Evolutionary conservation across 2,888 invertebrate species (phyloP), one percentile per base, ranked within the genome.

Genomic region (Chrysolina americana): DNA sequence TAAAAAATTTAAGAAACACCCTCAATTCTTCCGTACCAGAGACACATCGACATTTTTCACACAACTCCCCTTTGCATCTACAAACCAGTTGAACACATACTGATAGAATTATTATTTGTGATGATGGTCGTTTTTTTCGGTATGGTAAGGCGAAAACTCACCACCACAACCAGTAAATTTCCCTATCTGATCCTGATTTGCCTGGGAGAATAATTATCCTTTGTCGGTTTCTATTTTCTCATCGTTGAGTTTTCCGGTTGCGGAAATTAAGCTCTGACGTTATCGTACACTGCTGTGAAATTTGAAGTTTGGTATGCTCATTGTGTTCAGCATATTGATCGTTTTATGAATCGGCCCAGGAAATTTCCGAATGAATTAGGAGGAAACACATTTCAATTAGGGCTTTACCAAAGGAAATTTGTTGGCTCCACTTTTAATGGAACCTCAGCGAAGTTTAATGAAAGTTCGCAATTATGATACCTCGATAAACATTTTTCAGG

Each of bases 161-260:
- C 36, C 36, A 36, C 36, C 36, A 36, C 4, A n/a, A n/a, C n/a
- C n/a, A n/a, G n/a, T 36, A 11, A 19, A 21, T 59, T 17, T 59
- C 28, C 15, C 17, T n/a, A 15, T 21, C 47, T 15, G n/a, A 47
- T n/a, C 47, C n/a, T n/a, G 47, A 47, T 15, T n/a, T n/a, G 15
- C 13, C 4, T n/a, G 47, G 15, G 10, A 8, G n/a, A 47, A 15
- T 13, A 47, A 47, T 47, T 47, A 47, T 47, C 47, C 23, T 15
- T 28, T 59, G 59, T 59, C 59, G 59, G 65, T 65, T 6, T 65
- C 19, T 5, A 47, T 47, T 47, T 47, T 47, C 47, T 47, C 47
- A 36, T 36, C 36, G 36, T 8, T 8, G 36, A 36, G 36, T 47
- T 47, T 47, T n/a, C 47, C 47, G 15, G n/a, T 47, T 0, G 47